A percentile compares a stretch with the other conserved stretches of the same genome.
phyloP scores from a whole-genome alignment of 2,888 invertebrate species.

The Pimpla rufipes region DNA sequence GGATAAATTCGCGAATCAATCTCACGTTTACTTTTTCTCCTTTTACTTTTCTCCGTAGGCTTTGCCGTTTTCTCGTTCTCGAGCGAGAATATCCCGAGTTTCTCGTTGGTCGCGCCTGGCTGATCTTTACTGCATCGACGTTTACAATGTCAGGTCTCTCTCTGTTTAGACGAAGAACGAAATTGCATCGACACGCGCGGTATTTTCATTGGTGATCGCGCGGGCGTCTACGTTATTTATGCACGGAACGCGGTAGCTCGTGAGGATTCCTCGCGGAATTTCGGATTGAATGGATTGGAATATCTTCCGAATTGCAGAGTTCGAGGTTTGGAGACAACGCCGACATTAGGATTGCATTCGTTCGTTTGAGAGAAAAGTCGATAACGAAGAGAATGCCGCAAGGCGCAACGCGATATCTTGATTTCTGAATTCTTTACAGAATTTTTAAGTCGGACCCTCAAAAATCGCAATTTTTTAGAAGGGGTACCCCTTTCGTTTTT shows the following conservation, averaged over 20 bases:
- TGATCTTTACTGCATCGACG: constrained; percentile 4
- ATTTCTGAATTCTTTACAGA: too few relatives aligned
- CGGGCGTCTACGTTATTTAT: constrained; percentile 14
- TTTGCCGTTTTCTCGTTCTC: background rate
- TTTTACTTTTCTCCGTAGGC: background rate
- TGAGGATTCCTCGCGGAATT: background rate
- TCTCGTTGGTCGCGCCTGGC: background rate
- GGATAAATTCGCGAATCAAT: constrained; percentile 59
- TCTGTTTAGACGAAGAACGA: constrained; percentile 12
- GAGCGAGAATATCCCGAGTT: background rate
- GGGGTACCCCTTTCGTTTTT: too few relatives aligned
- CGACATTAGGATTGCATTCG: too few relatives aligned
- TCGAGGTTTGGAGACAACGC: background rate
- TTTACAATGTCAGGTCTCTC: background rate
- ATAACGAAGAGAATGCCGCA: too few relatives aligned
- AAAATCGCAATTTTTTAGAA: too few relatives aligned
- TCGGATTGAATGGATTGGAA: background rate
- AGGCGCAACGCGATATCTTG: too few relatives aligned
- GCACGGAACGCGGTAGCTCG: background rate
- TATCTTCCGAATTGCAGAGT: background rate
- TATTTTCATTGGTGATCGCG: constrained; percentile 6
- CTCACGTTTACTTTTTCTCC: constrained; percentile 16
- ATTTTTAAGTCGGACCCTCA: too few relatives aligned
- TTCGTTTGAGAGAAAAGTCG: too few relatives aligned
- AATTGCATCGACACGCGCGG: constrained; percentile 9